Evolutionary conservation across 1,140 invertebrate genomes (phyloP), one percentile per base, ranked within the genome.

Genomic region (Ceratina japonica): DNA sequence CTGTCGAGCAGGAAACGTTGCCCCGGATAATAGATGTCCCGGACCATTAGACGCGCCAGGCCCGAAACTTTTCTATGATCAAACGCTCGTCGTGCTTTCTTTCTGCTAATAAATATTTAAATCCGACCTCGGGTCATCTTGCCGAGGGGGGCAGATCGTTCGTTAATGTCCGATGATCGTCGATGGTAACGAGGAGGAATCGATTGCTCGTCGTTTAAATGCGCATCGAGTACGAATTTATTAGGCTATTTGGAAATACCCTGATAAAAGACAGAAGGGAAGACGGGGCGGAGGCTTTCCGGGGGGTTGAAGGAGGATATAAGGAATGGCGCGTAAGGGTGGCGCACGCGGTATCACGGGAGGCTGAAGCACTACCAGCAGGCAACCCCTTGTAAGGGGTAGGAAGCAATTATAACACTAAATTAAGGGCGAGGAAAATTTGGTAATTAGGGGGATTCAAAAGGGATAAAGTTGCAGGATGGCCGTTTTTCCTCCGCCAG

Each of bases 351-450:
- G 82, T 80, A 81, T 82, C 76, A 75, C 81, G 79, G 82, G 72
- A 44, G 68, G 79, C 81, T 76, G 83, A 85, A 79, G 87, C 71
- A 81, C 76, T 16, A n/a, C 16, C 80, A 78, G 79, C 75, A 61
- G 64, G 54, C 75, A 81, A 83, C 83, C 86, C 87, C 88, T 87
- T 68, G 54, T 66, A 79, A 82, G 80, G 90, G 88, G 87, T 87
- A 86, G 90, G 86, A 88, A 91, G 90, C 88, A 92, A 92, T 92
- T 92, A 91, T 90, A 88, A 78, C 75, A 86, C 84, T 91, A 90
- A 92, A 92, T 92, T 91, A 91, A 91, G 87, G 89, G 87, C 87
- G 88, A 90, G 87, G 90, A 92, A 91, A 92, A 92, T 92, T 92
- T 91, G 91, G 90, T 90, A 92, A 92, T 92, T 92, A 92, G 89